These are phyloP conservation scores for Arctocebus calabarensis DNA, from an alignment of 2,797 vertebrate species.

Conservation along the genomic window DNA sequence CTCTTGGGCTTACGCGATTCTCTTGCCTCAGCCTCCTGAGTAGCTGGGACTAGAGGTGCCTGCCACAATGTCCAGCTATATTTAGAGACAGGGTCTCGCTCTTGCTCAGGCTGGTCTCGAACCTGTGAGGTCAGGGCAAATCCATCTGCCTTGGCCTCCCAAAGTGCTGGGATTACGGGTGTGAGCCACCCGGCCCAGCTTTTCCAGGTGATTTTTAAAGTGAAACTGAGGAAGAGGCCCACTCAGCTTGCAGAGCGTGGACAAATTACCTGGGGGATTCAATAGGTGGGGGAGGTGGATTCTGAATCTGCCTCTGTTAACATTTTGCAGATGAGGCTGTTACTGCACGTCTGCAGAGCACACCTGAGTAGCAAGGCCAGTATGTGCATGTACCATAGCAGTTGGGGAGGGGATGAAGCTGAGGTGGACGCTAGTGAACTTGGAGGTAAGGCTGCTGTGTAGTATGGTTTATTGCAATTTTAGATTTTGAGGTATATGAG, in stretches of 20 bases:
- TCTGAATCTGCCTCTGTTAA: not conserved
- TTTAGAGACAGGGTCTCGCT: too few relatives aligned
- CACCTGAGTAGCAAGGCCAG: not conserved
- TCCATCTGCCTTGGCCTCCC: too few relatives aligned
- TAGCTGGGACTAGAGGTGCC: too few relatives aligned
- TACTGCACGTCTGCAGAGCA: not conserved
- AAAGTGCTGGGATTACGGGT: too few relatives aligned
- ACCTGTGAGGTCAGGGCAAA: too few relatives aligned
- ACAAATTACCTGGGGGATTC: not conserved
- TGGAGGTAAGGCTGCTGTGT: not conserved
- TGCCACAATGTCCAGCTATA: too few relatives aligned
- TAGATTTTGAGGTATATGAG: not conserved
- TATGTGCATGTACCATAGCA: not conserved
- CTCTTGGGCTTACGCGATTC: too few relatives aligned
- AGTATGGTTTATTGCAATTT: not conserved
- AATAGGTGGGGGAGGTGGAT: not conserved
- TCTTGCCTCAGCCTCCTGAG: too few relatives aligned
- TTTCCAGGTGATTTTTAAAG: not conserved
- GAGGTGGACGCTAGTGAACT: not conserved
- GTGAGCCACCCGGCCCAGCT: too few relatives aligned
- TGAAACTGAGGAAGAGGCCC: not conserved
- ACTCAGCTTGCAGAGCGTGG: not conserved
- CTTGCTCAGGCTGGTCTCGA: too few relatives aligned
- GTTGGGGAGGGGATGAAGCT: not conserved
- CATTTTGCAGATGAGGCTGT: not conserved